Percentiles rank a stretch among this genome's conserved stretches.
phyloP scores from a whole-genome alignment of 2,888 invertebrate genomes.

The Oegoconia quadripuncta region DNA sequence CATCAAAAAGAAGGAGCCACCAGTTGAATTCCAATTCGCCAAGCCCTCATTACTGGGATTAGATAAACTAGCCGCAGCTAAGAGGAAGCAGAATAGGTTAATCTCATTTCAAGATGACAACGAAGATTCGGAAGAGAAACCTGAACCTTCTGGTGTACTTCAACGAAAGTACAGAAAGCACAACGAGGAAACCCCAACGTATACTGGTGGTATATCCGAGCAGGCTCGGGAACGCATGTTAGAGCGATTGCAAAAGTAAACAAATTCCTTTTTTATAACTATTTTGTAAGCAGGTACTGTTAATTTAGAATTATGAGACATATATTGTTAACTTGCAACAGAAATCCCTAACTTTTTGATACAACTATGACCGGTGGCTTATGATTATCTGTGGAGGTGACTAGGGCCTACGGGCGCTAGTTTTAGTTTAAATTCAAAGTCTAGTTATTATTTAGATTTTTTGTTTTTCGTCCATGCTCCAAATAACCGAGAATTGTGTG shows the following conservation, averaged over 20 bases:
- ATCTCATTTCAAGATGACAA: conserved; percentile 81
- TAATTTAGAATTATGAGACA: no score
- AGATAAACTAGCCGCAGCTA: conserved; percentile 90
- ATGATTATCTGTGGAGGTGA: no score
- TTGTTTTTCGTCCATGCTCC: no score
- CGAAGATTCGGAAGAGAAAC: conserved; percentile 37
- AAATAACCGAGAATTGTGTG: no score
- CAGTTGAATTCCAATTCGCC: conserved; percentile 86
- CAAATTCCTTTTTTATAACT: no score
- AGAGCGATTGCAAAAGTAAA: conserved; percentile 79
- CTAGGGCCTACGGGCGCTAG: no score
- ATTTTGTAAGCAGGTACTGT: no score
- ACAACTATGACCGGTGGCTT: no score
- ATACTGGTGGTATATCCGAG: conserved; percentile 94
- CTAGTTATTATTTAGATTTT: no score
- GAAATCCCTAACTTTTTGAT: no score
- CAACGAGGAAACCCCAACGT: conserved; percentile 94
- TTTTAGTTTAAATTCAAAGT: no score
- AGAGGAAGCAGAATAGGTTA: conserved; percentile 82
- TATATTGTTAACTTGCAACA: no score
- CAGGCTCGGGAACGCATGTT: conserved; percentile 86
- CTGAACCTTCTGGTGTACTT: conserved; percentile 35
- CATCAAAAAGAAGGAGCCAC: conserved; percentile 81
- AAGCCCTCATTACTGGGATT: conserved; percentile 88
- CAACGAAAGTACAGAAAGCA: conserved; percentile 86